phyloP scores from a whole-genome alignment of 2,113 vertebrate species.

The Corvus hawaiiensis region DNA sequence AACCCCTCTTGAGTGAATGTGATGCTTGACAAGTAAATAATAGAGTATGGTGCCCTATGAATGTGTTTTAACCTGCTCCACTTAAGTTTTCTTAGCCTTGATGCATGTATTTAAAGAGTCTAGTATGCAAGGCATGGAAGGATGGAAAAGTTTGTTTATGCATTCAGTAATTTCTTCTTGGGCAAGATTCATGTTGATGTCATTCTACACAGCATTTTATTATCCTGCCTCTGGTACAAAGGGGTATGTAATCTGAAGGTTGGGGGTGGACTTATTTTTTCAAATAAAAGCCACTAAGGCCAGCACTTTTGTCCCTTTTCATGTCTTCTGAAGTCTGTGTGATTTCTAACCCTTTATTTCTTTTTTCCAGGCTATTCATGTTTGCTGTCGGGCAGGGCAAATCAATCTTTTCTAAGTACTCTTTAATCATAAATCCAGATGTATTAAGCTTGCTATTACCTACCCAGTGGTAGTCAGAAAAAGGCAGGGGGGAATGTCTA shows the following conservation, averaged over 20 bases:
- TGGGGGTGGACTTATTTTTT: neutral
- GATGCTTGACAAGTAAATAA: constrained; percentile 43
- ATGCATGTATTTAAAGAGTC: neutral
- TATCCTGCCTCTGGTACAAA: constrained; percentile 28
- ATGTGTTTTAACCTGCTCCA: neutral
- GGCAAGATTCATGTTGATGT: neutral
- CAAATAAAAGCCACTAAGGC: constrained; percentile 8
- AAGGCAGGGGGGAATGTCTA: neutral
- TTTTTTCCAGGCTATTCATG: constrained; percentile 33
- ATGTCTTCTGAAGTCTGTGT: neutral
- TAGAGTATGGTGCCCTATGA: neutral
- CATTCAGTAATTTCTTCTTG: neutral
- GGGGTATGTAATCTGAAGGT: neutral
- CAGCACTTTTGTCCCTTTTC: constrained; percentile 10
- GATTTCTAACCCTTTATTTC: constrained; percentile 26
- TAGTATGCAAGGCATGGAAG: neutral
- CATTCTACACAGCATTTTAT: neutral
- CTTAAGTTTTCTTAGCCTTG: neutral
- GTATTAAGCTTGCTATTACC: constrained; percentile 49
- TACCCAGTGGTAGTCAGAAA: constrained; percentile 21
- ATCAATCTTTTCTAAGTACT: constrained; percentile 50
- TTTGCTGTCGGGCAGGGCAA: constrained; percentile 25
- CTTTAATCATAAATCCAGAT: constrained; percentile 58
- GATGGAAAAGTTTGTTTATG: constrained; percentile 6
- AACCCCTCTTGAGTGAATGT: neutral